Conservation (phyloP, 2,113 vertebrate genomes). For the Panurus biarmicus region DNA sequence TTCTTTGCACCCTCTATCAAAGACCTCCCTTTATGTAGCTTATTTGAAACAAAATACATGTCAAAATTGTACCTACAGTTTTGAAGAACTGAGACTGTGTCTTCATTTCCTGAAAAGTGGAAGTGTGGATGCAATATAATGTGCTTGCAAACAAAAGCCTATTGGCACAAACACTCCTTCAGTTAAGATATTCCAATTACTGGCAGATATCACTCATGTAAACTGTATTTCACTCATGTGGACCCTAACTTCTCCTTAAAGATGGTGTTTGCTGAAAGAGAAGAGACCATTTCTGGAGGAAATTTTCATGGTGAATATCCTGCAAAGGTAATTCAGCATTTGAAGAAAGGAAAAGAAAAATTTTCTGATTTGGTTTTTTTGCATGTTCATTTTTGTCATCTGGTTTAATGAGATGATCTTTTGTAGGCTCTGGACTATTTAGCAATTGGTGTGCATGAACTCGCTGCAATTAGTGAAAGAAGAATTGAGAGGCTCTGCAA, state of each 20-base stretch:
- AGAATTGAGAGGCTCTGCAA: constrained; percentile 95
- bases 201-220: neutral
- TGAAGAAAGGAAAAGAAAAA: neutral
- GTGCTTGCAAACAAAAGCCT: neutral
- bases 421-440: constrained; percentile 85
- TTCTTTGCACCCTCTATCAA: neutral
- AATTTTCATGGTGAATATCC: constrained; percentile 99
- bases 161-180: neutral
- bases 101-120: neutral
- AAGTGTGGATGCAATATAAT: neutral
- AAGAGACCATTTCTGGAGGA: constrained; percentile 96
- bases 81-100: neutral
- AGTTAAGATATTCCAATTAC: neutral
- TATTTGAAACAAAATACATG: neutral
- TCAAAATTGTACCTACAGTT: neutral
- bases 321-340: constrained; percentile 72
- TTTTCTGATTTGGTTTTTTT: neutral
- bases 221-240: neutral
- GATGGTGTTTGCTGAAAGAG: constrained; percentile 97
- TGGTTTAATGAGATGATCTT: neutral
- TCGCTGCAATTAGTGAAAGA: constrained; percentile 93
- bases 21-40: neutral
- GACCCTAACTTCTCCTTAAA: constrained; percentile 70
- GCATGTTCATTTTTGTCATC: neutral
- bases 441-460: constrained; percentile 91